phyloP scores from a whole-genome alignment of 1,140 invertebrate species.

The Drosophila santomea region DNA sequence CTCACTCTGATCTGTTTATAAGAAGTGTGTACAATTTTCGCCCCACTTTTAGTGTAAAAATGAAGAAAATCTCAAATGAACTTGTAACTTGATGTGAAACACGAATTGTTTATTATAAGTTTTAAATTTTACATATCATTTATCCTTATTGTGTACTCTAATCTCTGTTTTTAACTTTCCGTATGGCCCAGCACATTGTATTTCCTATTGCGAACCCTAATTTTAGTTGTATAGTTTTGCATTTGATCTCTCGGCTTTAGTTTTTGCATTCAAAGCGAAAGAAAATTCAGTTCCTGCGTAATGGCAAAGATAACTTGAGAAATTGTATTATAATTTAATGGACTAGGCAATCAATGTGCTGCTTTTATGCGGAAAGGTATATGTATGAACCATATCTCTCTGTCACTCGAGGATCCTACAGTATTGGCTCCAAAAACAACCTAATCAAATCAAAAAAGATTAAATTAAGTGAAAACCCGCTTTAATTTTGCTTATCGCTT shows the following conservation, averaged over 20 bases:
- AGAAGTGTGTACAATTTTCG: not conserved
- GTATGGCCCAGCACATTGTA: slow-evolving; percentile 40
- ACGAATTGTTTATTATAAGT: slow-evolving; percentile 36
- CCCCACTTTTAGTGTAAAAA: slow-evolving; percentile 13
- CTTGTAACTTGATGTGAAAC: slow-evolving; percentile 44
- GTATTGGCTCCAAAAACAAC: slow-evolving; percentile 40
- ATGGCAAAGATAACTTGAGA: slow-evolving; percentile 36
- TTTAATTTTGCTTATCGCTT: slow-evolving; percentile 12
- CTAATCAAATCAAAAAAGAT: slow-evolving; percentile 24
- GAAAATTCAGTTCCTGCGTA: slow-evolving; percentile 44
- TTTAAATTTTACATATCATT: slow-evolving; percentile 49
- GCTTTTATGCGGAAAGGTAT: slow-evolving; percentile 29
- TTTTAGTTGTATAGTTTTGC: slow-evolving; percentile 43
- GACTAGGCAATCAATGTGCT: slow-evolving; percentile 24
- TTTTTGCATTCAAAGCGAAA: slow-evolving; percentile 35
- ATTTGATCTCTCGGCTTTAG: slow-evolving; percentile 38
- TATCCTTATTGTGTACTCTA: slow-evolving; percentile 7
- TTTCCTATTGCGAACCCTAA: slow-evolving; percentile 9
- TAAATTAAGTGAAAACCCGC: slow-evolving; percentile 12
- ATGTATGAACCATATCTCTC: slow-evolving; percentile 6
- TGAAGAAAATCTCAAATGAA: slow-evolving; percentile 22
- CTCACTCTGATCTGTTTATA: slow-evolving; percentile 34
- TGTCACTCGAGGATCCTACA: slow-evolving; percentile 15
- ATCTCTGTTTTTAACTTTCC: slow-evolving; percentile 24
- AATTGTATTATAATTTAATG: slow-evolving; percentile 54